A percentile compares a stretch with the other conserved stretches of the same genome.
Evolutionary conservation across 2,797 vertebrate genomes (phyloP).

Genomic region (Chrosomus eos): DNA sequence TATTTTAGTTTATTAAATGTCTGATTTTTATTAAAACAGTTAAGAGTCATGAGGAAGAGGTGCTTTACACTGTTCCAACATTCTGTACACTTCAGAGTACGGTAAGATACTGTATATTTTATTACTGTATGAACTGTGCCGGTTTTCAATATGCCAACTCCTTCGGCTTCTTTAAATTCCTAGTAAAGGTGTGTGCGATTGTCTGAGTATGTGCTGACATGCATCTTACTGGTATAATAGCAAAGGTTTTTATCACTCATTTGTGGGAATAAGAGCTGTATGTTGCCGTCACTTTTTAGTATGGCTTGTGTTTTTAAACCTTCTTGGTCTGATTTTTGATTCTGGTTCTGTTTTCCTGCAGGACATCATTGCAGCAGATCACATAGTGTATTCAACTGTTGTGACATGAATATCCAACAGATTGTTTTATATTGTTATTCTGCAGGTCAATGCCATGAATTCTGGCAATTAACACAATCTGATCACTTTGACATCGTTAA

Average conservation of each 20-base stretch:
- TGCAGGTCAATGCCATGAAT: not conserved
- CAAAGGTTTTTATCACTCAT: not conserved
- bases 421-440: not conserved
- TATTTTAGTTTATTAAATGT: not conserved
- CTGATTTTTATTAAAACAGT: not conserved
- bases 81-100: not conserved
- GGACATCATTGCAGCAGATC: not conserved
- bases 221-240: not conserved
- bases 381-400: not conserved
- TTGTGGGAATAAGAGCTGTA: not conserved
- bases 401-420: not conserved
- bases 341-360: not conserved
- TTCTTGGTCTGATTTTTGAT: not conserved
- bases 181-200: not conserved
- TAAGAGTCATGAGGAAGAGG: not conserved
- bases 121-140: not conserved
- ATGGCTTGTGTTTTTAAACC: not conserved
- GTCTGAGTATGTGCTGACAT: no score
- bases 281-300: not conserved
- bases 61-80: not conserved
- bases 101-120: not conserved
- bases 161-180: not conserved
- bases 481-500: not conserved
- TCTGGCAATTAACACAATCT: not conserved
- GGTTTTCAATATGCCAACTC: not conserved